phyloP scores from a whole-genome alignment of 2,113 vertebrate genomes.

The Thomomys bottae region DNA sequence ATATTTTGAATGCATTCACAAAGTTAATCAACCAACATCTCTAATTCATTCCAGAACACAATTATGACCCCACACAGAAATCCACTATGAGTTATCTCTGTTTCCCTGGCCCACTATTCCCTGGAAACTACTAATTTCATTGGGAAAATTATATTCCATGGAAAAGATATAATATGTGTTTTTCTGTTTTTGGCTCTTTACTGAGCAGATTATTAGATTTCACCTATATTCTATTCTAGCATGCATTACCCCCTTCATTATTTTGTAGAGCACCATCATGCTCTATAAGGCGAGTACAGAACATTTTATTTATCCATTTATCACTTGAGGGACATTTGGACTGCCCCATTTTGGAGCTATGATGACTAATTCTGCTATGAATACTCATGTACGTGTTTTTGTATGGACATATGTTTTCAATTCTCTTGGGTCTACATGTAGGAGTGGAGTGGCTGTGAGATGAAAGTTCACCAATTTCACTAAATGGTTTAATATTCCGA shows the following conservation, averaged over 20 bases:
- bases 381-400: neutral
- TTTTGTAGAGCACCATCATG: neutral
- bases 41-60: neutral
- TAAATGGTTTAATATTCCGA: neutral
- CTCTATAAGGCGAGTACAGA: neutral
- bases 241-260: neutral
- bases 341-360: neutral
- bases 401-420: neutral
- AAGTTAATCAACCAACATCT: neutral
- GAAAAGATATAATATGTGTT: neutral
- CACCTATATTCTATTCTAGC: neutral
- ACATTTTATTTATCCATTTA: neutral
- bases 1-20: neutral
- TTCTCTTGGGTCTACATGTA: neutral
- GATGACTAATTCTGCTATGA: neutral
- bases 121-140: neutral
- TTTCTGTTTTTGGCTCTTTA: neutral
- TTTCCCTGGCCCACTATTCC: neutral
- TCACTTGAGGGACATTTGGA: neutral
- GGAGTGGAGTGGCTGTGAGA: neutral
- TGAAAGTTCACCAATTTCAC: slow-evolving; percentile 3
- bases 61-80: neutral
- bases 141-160: neutral
- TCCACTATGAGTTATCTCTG: fast-evolving
- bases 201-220: neutral